Evolutionary conservation across 1,140 invertebrate species (phyloP), one percentile per base, ranked within the genome.

Genomic region (Thaumetopoea pityocampa): DNA sequence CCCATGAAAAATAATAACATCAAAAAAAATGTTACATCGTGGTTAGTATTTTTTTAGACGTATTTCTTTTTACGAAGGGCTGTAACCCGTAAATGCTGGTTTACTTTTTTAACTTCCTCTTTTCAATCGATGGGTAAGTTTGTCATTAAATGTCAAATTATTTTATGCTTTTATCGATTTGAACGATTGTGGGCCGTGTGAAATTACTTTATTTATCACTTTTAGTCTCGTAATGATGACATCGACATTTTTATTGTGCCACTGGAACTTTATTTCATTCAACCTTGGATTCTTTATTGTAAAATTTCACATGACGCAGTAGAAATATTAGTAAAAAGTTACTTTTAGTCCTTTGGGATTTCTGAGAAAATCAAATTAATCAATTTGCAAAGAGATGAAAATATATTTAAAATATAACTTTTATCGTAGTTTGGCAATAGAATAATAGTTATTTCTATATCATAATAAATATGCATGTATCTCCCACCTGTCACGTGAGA

Each of bases 111-210:
- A 24, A 26, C 20, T 38, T 54, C 20, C 49, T 41, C 34, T 38
- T 57, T 53, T 50, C 41, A 10, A 49, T 44, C 43, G 38, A 58
- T 57, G 53, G 62, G 55, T 60, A 49, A 52, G 45, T 64, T 63
- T 61, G 67, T 66, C 64, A 67, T 67, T 69, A 65, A 41, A 55
- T 67, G 67, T 77, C 68, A 80, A 74, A 77, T 41, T 67, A 68
- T 79, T 79, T 76, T 76, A 67, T 59, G 57, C 55, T 67, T 53
- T 49, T 55, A 63, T 66, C 63, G 61, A 67, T 68, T 53, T 28
- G 41, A 47, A 50, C 53, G 49, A 55, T 32, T 51, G 34, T 51
- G 47, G 43, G 10, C 27, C 60, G 70, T 74, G 70, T 50, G 74
- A 72, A 79, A 44, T 11, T 18, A 11, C 15, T 34, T 55, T 62